These are phyloP conservation scores for Gulo gulo DNA, from an alignment of 2,113 vertebrate species.

Conservation along the genomic window DNA sequence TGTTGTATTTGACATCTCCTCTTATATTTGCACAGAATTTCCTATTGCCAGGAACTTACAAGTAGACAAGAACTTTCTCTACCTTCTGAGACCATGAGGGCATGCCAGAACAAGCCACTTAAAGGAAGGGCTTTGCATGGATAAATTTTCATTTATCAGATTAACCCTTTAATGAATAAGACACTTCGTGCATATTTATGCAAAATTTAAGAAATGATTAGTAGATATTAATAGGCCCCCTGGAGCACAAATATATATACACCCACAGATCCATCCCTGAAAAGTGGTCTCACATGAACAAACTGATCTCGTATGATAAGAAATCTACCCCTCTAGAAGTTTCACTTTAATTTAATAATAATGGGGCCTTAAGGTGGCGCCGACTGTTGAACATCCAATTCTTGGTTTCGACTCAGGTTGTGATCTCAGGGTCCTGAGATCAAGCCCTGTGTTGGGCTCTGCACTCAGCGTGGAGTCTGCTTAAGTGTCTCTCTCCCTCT, in stretches of 20 bases:
- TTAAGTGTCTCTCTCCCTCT: not conserved
- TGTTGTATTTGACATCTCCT: not conserved
- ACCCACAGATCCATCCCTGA: not conserved
- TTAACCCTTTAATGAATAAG: slow-evolving; percentile 20
- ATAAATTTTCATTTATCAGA: not conserved
- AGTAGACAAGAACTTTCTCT: not conserved
- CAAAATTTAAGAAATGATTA: slow-evolving; percentile 14
- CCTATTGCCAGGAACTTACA: not conserved
- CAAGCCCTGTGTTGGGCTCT: not conserved
- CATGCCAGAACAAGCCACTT: not conserved
- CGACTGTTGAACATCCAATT: not conserved
- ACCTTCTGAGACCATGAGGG: not conserved
- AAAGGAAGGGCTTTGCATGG: not conserved
- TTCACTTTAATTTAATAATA: not conserved
- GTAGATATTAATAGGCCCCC: not conserved
- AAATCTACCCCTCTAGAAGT: not conserved
- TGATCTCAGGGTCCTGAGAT: not conserved
- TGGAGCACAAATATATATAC: not conserved
- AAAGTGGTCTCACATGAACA: not conserved
- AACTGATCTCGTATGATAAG: not conserved
- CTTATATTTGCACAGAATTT: not conserved
- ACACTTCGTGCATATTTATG: not conserved
- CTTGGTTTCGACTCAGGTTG: not conserved
- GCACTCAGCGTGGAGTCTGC: not conserved
- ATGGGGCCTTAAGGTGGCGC: not conserved